phyloP scores from a whole-genome alignment of 2,113 vertebrate species.

The Cheilinus undulatus region DNA sequence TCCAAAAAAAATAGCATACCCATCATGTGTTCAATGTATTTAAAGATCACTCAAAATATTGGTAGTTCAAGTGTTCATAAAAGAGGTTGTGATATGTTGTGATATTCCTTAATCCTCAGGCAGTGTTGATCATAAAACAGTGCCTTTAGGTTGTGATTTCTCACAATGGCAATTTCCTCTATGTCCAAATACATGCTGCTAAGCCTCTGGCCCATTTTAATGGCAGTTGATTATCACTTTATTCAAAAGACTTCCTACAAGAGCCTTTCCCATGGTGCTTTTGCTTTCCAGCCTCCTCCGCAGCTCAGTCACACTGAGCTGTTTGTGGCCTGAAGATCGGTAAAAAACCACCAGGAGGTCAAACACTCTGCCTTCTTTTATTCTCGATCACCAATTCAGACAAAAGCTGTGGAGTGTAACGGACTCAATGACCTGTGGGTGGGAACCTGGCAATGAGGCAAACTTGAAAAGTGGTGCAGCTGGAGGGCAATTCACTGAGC shows the following conservation, averaged over 20 bases:
- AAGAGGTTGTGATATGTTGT: not conserved
- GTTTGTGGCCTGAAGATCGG: conserved; percentile 31
- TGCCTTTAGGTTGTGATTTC: not conserved
- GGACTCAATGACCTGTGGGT: conserved; percentile 37
- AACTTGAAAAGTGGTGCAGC: conserved; percentile 10
- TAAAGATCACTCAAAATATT: no score
- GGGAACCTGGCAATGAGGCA: conserved; percentile 20
- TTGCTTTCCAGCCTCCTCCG: conserved; percentile 32
- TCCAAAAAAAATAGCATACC: no score
- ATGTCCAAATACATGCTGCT: conserved; percentile 22
- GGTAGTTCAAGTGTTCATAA: no score
- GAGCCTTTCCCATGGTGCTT: conserved; percentile 24
- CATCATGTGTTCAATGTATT: no score
- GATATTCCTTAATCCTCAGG: conserved; percentile 1
- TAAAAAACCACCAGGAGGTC: conserved; percentile 34
- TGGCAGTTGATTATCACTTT: conserved; percentile 31
- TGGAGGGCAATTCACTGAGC: conserved; percentile 15
- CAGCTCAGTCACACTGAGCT: conserved; percentile 18
- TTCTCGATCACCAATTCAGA: conserved; percentile 42
- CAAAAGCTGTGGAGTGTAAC: conserved; percentile 39
- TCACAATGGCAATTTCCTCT: conserved; percentile 9
- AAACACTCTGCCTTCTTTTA: conserved; percentile 30
- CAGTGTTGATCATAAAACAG: conserved; percentile 25
- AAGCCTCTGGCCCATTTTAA: conserved; percentile 42
- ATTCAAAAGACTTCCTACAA: conserved; percentile 9